Evolutionary conservation across 2,797 vertebrate genomes (phyloP).

Genomic region (Danionella dracula): DNA sequence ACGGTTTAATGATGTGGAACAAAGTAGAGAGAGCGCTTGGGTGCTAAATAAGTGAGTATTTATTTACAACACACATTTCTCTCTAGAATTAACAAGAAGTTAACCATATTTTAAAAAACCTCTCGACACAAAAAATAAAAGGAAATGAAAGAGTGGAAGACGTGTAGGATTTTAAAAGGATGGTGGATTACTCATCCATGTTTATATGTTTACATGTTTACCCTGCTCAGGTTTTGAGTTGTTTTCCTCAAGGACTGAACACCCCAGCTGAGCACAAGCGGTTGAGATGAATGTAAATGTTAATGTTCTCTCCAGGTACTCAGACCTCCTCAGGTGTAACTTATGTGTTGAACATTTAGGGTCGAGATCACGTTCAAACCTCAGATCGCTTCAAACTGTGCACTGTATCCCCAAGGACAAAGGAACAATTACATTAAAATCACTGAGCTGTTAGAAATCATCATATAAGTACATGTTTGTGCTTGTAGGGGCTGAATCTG

Average conservation of each 20-base stretch:
- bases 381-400: not conserved
- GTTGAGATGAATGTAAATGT: conserved; percentile 3
- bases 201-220: too few relatives aligned
- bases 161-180: too few relatives aligned
- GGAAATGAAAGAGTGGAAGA: too few relatives aligned
- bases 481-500: not conserved
- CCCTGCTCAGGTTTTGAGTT: not conserved
- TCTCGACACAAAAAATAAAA: too few relatives aligned
- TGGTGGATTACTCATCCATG: too few relatives aligned
- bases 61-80: too few relatives aligned
- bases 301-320: not conserved
- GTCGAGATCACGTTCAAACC: conserved; percentile 7
- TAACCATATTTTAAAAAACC: too few relatives aligned
- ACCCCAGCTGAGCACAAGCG: conserved; percentile 6
- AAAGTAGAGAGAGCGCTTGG: too few relatives aligned
- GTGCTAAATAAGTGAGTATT: too few relatives aligned
- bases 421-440: conserved; percentile 11
- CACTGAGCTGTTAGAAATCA: conserved; percentile 13
- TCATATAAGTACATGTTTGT: not conserved
- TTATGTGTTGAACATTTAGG: not conserved
- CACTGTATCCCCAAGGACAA: conserved; percentile 20
- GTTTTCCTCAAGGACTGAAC: not conserved
- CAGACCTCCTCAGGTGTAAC: conserved; percentile 7
- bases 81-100: too few relatives aligned
- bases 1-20: too few relatives aligned